These are phyloP conservation scores for Nicator chloris DNA, from an alignment of 2,113 vertebrate species.

Conservation along the genomic window DNA sequence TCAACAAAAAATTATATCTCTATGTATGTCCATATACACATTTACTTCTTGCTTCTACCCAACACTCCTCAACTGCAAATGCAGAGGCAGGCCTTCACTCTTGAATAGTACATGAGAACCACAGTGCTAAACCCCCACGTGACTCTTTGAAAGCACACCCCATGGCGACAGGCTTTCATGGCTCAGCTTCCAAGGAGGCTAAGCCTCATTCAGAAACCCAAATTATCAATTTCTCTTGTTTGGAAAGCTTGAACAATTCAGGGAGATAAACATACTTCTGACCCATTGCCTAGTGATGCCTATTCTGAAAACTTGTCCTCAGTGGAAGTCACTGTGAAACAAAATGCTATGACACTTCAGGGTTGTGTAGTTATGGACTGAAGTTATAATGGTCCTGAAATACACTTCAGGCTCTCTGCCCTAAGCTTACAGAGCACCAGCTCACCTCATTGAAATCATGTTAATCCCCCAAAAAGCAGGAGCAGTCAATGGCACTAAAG, in stretches of 20 bases:
- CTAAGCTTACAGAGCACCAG: background rate
- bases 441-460: background rate
- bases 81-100: background rate
- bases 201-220: constrained; percentile 33
- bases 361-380: background rate
- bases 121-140: background rate
- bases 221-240: constrained; percentile 37
- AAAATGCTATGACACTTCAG: background rate
- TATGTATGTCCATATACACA: background rate
- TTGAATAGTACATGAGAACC: background rate
- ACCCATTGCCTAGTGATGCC: constrained; percentile 24
- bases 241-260: constrained; percentile 10
- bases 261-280: constrained; percentile 29
- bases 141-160: background rate
- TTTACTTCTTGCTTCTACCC: background rate
- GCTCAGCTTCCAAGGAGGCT: background rate
- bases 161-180: background rate
- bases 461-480: constrained; percentile 16
- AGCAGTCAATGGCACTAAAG: constrained; percentile 32
- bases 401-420: background rate
- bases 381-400: background rate
- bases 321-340: background rate
- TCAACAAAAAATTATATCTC: background rate
- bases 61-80: background rate
- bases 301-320: background rate